Base-by-base conservation (phyloP, 2,113 vertebrate species). In the Pteronura brasiliensis region DNA sequence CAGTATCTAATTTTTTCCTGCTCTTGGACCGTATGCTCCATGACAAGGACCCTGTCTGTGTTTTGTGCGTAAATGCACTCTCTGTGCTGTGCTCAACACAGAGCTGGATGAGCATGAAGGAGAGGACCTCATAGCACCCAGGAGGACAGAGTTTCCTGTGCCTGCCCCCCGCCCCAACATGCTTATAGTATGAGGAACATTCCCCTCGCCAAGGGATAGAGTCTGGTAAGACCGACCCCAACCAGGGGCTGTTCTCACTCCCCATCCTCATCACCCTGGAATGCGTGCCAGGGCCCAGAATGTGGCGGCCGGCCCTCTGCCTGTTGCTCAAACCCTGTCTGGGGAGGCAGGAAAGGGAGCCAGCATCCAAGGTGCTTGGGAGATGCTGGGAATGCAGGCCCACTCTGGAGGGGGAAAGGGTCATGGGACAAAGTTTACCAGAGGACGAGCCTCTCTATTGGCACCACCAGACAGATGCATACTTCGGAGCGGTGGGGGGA, bases 361-460 rank as follows among this genome's bases (percentile, higher is more conserved):
- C 77, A 49, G 74, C 0, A 2, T 97, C 94, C 96, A 81, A 71
- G n/a, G 84, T 69, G 77, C 88, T 96, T 90, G 90, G 92, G 21
- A 90, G 81, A 88, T 91, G 80, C 71, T 96, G 95, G 96, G 90
- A 96, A 93, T 57, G 90, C 76, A 77, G 79, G 79, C 74, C 74
- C 36, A 71, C 90, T 97, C 63, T 42, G 49, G 83, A 93, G 72
- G 80, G 93, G 67, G 79, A 96, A 93, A 72, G 61, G 89, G 82
- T 96, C 94, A 93, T 1, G 3, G 67, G 77, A 57, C 92, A 93
- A 96, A 95, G 96, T 92, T 96, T 59, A 95, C 71, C 29, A 39
- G 83, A 96, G 93, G 95, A 89, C 83, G 93, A 74, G 67, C n/a
- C 61, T 93, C 61, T 29, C 29, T 81, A 65, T 34, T 83, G 86